Conservation (phyloP, 2,113 vertebrate species). For the Zosterops borbonicus region DNA sequence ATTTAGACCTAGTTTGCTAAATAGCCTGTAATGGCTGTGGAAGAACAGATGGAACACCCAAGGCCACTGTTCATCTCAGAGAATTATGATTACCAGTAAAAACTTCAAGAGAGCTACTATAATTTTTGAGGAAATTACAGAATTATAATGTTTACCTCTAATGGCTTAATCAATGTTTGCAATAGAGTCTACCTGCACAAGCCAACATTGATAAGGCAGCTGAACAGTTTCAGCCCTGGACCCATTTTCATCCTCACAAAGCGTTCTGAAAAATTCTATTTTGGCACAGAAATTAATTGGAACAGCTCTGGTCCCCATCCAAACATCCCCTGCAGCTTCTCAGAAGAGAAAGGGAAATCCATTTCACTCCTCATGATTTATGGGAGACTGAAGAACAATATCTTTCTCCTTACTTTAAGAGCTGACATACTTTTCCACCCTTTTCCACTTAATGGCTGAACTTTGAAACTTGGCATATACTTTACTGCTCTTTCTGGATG, state of each 20-base stretch:
- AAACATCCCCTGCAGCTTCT: background rate
- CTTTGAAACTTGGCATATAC: constrained; percentile 9
- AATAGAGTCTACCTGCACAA: background rate
- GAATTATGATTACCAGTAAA: background rate
- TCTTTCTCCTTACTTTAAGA: background rate
- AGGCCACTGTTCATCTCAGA: background rate
- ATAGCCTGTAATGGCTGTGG: background rate
- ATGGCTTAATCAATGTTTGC: background rate
- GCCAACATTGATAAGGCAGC: background rate
- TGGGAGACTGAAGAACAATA: constrained; percentile 3
- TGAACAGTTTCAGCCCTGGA: background rate
- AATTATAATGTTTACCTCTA: constrained; percentile 3
- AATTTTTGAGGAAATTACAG: background rate
- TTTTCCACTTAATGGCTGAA: constrained; percentile 21
- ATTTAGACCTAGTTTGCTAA: background rate
- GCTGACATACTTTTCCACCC: constrained; percentile 26
- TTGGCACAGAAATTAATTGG: background rate
- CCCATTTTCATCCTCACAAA: background rate
- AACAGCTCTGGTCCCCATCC: background rate
- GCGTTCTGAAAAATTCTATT: background rate
- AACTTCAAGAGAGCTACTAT: background rate
- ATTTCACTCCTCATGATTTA: constrained; percentile 9
- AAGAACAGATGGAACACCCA: constrained; percentile 3
- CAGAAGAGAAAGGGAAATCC: constrained; percentile 21
- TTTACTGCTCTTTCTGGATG: constrained; percentile 7